Percentiles rank a stretch among this genome's conserved stretches.
Conservation (phyloP, 37 sponge, comb jelly and placozoan genomes). For the Mnemiopsis leidyi region DNA sequence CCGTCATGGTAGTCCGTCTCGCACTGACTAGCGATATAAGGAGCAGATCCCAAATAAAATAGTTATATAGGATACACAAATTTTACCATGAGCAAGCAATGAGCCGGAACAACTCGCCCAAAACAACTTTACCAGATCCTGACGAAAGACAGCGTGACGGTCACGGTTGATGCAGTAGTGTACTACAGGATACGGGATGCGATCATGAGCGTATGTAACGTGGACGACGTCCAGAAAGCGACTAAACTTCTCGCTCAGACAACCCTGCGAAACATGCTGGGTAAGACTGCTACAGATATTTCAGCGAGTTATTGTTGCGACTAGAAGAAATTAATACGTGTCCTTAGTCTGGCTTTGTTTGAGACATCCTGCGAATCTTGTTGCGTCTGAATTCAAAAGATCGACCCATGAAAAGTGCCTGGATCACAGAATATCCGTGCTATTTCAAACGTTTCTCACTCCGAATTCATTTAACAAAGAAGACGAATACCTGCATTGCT, state of each 20-base stretch:
- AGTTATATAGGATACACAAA: no score
- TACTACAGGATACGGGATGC: conserved; percentile 81
- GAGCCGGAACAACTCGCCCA: no score
- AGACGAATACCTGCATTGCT: no score
- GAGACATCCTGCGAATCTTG: not conserved
- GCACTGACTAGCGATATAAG: no score
- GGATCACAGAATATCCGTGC: not conserved
- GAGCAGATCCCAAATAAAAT: no score
- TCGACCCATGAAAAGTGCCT: not conserved
- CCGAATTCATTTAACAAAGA: no score
- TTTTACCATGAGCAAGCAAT: no score
- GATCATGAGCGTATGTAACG: conserved; percentile 76
- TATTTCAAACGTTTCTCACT: not conserved
- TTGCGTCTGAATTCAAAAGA: not conserved
- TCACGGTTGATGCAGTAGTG: conserved; percentile 92
- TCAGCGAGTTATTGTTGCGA: not conserved
- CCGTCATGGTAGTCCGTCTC: no score
- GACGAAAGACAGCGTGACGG: conserved; percentile 91
- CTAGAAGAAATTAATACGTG: not conserved
- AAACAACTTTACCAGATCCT: no score
- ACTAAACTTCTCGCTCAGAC: conserved; percentile 94
- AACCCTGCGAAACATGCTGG: conserved; percentile 84
- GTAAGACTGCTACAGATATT: no score
- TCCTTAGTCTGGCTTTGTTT: not conserved
- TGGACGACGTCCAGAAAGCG: conserved; percentile 71